A percentile compares a stretch with the other conserved stretches of the same genome.
These are phyloP conservation scores for Ptilodon capucinus DNA, from an alignment of 2,888 invertebrate species.

Conservation along the genomic window DNA sequence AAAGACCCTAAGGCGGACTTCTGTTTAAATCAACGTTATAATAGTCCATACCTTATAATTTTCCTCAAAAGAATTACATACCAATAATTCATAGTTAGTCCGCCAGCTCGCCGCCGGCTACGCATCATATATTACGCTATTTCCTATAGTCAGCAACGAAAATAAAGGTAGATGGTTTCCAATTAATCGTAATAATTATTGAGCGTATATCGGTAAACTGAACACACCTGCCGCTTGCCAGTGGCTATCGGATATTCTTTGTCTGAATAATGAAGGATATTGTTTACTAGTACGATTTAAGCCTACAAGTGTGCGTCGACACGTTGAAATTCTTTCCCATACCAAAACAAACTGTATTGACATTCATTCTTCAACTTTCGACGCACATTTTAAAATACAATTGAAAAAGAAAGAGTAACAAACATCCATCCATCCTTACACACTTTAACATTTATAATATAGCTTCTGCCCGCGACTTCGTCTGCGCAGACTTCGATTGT, in stretches of 20 bases:
- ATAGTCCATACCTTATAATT: conserved; percentile 42
- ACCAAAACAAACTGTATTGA: too few species aligned
- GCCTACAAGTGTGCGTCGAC: too few species aligned
- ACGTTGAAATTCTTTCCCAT: too few species aligned
- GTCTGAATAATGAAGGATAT: conserved; percentile 33
- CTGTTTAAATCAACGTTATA: conserved; percentile 50
- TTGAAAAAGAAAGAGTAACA: too few species aligned
- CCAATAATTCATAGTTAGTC: conserved; percentile 33
- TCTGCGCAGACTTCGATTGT: too few species aligned
- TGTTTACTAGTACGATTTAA: too few species aligned
- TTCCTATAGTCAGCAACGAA: conserved; percentile 46
- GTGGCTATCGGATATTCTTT: conserved; percentile 31
- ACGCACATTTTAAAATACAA: too few species aligned
- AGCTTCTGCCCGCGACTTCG: too few species aligned
- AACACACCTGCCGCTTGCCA: conserved; percentile 56
- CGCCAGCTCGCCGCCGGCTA: conserved; percentile 33
- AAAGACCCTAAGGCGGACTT: conserved; percentile 44
- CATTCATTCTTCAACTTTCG: too few species aligned
- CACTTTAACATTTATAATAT: too few species aligned
- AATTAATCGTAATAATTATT: conserved; percentile 68
- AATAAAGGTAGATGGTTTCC: conserved; percentile 50
- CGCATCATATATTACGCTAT: conserved; percentile 44
- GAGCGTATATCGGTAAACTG: conserved; percentile 58
- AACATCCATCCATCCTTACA: too few species aligned
- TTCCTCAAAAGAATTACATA: conserved; percentile 42